Evolutionary conservation across 2,797 vertebrate genomes (phyloP).

Genomic region (Morelia viridis): DNA sequence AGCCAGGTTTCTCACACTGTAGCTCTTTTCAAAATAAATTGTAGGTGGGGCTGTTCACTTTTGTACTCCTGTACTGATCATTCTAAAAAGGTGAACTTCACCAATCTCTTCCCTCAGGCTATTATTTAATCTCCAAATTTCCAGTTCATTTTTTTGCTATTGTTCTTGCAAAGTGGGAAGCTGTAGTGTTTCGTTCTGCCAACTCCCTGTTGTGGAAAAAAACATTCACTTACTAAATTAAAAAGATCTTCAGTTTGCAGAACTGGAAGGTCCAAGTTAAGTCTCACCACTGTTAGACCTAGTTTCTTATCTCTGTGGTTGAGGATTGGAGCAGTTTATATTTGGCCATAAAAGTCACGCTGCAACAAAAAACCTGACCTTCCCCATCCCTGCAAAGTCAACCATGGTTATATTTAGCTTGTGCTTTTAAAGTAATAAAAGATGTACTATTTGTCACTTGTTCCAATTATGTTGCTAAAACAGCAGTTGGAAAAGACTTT

Average conservation of each 20-base stretch:
- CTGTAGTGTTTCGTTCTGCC: not conserved
- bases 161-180: not conserved
- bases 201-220: not conserved
- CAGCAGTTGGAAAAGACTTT: not conserved
- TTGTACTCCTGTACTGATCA: not conserved
- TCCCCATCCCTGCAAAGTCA: conserved; percentile 9
- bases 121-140: not conserved
- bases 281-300: not conserved
- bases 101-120: not conserved
- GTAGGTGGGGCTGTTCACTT: not conserved
- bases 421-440: conserved; percentile 13
- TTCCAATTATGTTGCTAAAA: conserved; percentile 15
- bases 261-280: not conserved
- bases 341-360: conserved; percentile 2
- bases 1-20: not conserved
- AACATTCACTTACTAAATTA: not conserved
- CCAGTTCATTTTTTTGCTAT: not conserved
- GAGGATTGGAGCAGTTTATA: not conserved
- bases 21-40: not conserved
- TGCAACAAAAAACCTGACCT: conserved; percentile 14
- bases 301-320: not conserved
- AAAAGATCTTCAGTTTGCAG: not conserved
- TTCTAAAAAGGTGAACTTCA: not conserved
- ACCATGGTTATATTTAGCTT: conserved; percentile 27
- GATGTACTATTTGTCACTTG: conserved; percentile 8